Percentiles rank a stretch among this genome's conserved stretches.
phyloP scores from a whole-genome alignment of 1,140 invertebrate genomes.

The Panulirus ornatus region DNA sequence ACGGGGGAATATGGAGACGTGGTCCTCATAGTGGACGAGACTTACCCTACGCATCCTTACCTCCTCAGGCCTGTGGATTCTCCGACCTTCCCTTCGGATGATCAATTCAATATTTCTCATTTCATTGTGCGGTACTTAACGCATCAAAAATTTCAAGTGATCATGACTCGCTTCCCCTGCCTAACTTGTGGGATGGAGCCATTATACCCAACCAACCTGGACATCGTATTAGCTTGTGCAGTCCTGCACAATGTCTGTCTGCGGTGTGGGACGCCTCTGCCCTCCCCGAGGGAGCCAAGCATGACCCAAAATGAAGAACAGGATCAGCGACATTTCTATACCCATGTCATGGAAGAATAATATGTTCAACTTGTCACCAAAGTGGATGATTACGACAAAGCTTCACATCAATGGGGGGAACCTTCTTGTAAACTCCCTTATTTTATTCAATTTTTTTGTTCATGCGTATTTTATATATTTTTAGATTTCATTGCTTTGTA shows the following conservation, averaged over 20 bases:
- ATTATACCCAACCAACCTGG: not conserved
- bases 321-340: too few species aligned
- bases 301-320: too few species aligned
- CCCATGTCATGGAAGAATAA: too few species aligned
- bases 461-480: too few species aligned
- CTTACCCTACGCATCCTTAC: not conserved
- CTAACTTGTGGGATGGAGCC: not conserved
- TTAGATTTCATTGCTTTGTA: too few species aligned
- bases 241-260: conserved; percentile 4
- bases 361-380: too few species aligned
- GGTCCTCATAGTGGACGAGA: not conserved
- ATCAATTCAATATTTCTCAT: not conserved
- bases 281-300: too few species aligned
- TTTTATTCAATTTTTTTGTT: too few species aligned
- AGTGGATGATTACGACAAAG: too few species aligned
- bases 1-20: not conserved
- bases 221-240: not conserved
- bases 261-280: not conserved
- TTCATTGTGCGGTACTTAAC: not conserved
- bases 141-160: not conserved
- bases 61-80: not conserved
- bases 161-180: not conserved
- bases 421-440: too few species aligned
- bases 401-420: too few species aligned
- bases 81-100: not conserved